A percentile compares a stretch with the other conserved stretches of the same genome.
These are phyloP conservation scores for Paracentrotus lividus DNA, from an alignment of 53 echinoderm and acorn worm species.

Conservation along the genomic window DNA sequence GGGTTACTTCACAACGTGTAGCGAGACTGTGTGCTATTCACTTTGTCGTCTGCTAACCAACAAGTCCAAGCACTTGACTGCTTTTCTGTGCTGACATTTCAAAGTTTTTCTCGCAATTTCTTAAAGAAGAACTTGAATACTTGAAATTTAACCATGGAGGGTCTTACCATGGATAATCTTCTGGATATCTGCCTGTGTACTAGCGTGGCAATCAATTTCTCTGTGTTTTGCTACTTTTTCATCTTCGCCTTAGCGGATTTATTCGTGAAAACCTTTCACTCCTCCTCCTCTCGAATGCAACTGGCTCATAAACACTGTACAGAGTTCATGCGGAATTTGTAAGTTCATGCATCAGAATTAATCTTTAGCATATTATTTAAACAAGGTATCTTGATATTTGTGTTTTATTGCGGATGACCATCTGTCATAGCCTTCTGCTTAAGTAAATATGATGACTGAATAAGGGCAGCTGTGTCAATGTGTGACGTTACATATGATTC, in stretches of 20 bases:
- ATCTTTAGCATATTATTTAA: conserved; percentile 6
- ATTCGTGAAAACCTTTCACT: conserved; percentile 48
- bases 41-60: conserved; percentile 27
- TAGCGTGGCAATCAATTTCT: conserved; percentile 35
- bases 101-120: not conserved
- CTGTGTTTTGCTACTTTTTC: conserved; percentile 67
- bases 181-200: conserved; percentile 33
- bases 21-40: not conserved
- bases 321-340: conserved; percentile 71
- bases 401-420: not conserved
- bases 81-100: not conserved
- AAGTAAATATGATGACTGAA: not conserved
- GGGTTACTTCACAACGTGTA: not conserved
- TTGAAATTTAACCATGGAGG: conserved; percentile 57
- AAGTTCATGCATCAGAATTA: conserved; percentile 41
- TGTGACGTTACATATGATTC: not conserved
- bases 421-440: not conserved
- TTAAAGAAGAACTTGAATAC: not conserved
- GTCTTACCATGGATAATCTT: not conserved
- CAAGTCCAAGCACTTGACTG: not conserved
- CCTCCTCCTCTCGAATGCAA: conserved; percentile 15
- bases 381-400: not conserved
- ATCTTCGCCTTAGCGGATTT: conserved; percentile 60
- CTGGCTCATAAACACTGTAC: conserved; percentile 68
- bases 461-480: conserved; percentile 14